These are phyloP conservation scores for Leptinotarsa lineolata DNA, from an alignment of 1,140 invertebrate genomes.

Conservation along the genomic window DNA sequence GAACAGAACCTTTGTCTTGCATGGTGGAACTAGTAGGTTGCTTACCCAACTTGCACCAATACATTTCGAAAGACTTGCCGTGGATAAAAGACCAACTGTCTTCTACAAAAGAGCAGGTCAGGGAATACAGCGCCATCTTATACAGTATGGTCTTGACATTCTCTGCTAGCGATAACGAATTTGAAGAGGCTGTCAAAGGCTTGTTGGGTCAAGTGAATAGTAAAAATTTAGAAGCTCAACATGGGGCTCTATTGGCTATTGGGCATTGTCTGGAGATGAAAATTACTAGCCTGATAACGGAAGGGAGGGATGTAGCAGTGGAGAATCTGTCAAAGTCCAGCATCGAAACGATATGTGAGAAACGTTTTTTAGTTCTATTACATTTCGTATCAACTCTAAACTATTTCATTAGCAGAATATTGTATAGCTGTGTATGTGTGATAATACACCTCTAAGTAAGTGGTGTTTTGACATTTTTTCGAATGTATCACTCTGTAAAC, in stretches of 20 bases:
- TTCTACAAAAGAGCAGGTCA: conserved; percentile 75
- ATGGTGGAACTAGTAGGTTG: conserved; percentile 76
- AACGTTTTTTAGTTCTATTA: neutral
- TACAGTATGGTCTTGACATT: conserved; percentile 68
- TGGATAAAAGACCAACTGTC: conserved; percentile 69
- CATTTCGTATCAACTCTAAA: neutral
- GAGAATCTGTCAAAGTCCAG: conserved; percentile 16
- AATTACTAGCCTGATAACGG: conserved; percentile 19
- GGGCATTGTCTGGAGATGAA: conserved; percentile 71
- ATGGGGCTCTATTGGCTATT: conserved; percentile 72
- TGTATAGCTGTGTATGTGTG: no score
- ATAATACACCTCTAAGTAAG: no score
- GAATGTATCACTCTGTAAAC: no score
- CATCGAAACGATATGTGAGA: conserved; percentile 10
- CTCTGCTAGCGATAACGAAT: conserved; percentile 57
- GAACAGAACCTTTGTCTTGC: conserved; percentile 68
- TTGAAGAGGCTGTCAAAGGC: conserved; percentile 62
- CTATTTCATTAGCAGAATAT: no score
- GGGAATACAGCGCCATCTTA: conserved; percentile 70
- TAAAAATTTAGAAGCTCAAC: conserved; percentile 72
- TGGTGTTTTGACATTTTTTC: no score
- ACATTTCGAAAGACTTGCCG: conserved; percentile 55
- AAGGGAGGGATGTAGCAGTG: conserved; percentile 20
- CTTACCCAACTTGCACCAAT: conserved; percentile 57
- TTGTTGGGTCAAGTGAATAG: conserved; percentile 60